Percentiles rank a stretch among this genome's conserved stretches.
Evolutionary conservation across 2,888 invertebrate species (phyloP).

Genomic region (Leptura quadrifasciata): DNA sequence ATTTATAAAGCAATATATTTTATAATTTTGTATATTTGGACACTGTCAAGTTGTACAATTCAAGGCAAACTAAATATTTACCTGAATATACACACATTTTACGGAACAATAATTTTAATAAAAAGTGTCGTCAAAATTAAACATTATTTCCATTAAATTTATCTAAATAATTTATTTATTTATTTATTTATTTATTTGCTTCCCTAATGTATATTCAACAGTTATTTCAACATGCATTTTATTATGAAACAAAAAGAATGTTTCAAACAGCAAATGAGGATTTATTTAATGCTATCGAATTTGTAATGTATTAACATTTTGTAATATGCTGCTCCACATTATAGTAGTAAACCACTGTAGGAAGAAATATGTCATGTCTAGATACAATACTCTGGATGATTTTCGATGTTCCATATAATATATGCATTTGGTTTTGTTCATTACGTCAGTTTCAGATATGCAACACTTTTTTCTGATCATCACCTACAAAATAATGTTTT

Average conservation of each 20-base stretch:
- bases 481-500: too few relatives aligned
- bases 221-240: background rate
- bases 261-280: background rate
- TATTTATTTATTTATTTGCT: background rate
- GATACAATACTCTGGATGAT: too few relatives aligned
- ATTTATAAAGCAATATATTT: constrained; percentile 34
- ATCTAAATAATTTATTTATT: constrained; percentile 17
- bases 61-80: constrained; percentile 37
- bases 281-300: background rate
- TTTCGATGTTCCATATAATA: too few relatives aligned
- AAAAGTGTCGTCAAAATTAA: constrained; percentile 25
- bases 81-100: constrained; percentile 28
- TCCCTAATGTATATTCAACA: background rate
- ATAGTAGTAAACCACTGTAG: too few relatives aligned
- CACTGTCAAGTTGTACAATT: constrained; percentile 31
- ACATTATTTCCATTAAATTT: constrained; percentile 30
- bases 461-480: too few relatives aligned
- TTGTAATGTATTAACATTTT: background rate
- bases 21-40: constrained; percentile 27
- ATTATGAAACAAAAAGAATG: background rate
- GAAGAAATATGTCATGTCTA: too few relatives aligned
- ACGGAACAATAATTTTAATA: constrained; percentile 17
- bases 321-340: too few relatives aligned
- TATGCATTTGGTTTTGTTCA: too few relatives aligned
- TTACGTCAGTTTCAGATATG: too few relatives aligned